Evolutionary conservation across 2,113 vertebrate species (phyloP).

Genomic region (Solea senegalensis): DNA sequence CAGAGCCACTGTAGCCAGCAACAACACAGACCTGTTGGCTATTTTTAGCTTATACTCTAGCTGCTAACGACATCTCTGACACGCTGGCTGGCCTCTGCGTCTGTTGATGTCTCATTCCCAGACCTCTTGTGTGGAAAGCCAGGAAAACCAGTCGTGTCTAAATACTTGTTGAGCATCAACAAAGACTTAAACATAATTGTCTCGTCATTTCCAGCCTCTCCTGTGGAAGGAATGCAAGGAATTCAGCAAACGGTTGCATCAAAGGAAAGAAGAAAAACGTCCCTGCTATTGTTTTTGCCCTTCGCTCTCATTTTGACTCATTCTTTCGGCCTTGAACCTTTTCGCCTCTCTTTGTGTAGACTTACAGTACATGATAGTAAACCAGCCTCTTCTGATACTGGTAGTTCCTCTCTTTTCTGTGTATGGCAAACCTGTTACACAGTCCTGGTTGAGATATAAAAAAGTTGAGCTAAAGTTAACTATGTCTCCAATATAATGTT

Average conservation of each 20-base stretch:
- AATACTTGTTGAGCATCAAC: slow-evolving; percentile 34
- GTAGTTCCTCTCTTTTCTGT: slow-evolving; percentile 8
- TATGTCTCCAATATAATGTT: no score
- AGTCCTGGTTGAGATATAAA: no score
- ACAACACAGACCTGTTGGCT: slow-evolving; percentile 48
- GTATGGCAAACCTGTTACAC: neutral
- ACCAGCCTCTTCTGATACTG: neutral
- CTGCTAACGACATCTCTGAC: slow-evolving; percentile 45
- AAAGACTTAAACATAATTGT: slow-evolving; percentile 10
- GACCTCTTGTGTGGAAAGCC: slow-evolving; percentile 26
- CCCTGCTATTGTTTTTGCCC: neutral
- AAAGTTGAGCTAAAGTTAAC: no score
- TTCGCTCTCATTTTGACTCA: slow-evolving; percentile 4
- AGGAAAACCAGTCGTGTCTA: slow-evolving; percentile 11
- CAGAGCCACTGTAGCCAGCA: slow-evolving; percentile 24
- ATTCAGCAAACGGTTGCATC: slow-evolving; percentile 18
- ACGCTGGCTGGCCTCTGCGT: slow-evolving; percentile 17
- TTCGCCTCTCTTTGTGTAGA: neutral
- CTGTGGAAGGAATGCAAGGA: slow-evolving; percentile 61
- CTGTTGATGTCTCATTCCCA: slow-evolving; percentile 20
- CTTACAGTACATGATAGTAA: neutral
- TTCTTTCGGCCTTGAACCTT: neutral
- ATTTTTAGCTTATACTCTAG: slow-evolving; percentile 60
- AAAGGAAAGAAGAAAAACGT: slow-evolving; percentile 2
- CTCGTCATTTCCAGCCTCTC: slow-evolving; percentile 27